Evolutionary conservation across 2,113 vertebrate genomes (phyloP).

Genomic region (Tympanuchus pallidicinctus): DNA sequence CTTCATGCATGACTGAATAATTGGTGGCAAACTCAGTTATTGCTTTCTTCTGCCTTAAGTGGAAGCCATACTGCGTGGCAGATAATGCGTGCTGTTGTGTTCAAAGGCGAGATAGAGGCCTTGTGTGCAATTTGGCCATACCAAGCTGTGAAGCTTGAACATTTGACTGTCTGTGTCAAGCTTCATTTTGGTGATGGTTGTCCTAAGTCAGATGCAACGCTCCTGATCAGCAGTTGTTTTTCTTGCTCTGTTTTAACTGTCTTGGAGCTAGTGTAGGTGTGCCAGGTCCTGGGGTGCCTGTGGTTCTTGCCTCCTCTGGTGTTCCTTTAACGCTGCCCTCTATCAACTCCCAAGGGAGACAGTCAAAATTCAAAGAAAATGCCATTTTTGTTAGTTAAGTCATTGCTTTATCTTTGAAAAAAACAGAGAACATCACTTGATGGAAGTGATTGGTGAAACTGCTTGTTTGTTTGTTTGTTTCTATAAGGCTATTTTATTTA

Average conservation of each 20-base stretch:
- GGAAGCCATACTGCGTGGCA: neutral
- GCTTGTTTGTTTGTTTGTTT: neutral
- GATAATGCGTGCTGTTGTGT: accelerated
- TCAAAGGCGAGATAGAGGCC: neutral
- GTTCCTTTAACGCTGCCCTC: neutral
- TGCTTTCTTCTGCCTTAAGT: neutral
- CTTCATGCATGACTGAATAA: conserved; percentile 14
- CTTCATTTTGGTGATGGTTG: neutral
- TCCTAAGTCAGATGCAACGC: accelerated
- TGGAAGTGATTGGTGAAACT: neutral
- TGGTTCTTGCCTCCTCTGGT: neutral
- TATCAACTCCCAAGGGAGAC: neutral
- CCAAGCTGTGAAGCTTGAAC: neutral
- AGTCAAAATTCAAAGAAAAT: neutral
- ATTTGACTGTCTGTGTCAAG: neutral
- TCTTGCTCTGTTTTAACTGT: accelerated
- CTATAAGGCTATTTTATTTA: neutral
- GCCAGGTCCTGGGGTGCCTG: neutral
- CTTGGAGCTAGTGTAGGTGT: accelerated
- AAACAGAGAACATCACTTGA: neutral
- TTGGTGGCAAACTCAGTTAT: neutral
- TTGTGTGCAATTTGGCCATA: neutral
- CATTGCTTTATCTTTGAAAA: neutral
- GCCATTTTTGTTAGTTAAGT: accelerated
- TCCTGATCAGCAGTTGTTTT: neutral